Base-by-base conservation (phyloP, 2,888 invertebrate species). In the Ryuthela nishihirai region DNA sequence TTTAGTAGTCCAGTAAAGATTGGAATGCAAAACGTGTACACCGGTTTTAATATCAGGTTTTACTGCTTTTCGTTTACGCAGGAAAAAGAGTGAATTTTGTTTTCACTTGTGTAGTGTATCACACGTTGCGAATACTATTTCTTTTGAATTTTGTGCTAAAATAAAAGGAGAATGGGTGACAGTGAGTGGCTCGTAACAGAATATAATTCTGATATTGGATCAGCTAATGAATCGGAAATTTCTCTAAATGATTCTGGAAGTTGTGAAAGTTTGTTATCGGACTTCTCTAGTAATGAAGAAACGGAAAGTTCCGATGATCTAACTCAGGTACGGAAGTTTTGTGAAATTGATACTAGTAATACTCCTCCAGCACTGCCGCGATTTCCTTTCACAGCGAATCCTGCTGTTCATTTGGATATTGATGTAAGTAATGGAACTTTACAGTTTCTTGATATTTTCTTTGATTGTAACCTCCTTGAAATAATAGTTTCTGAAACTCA, bases 381-480 rank as follows among this genome's bases (percentile, higher is more conserved):
- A 29, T 48, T 48, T 48, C 26, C 39, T 40, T 48, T 40, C 20
- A 39, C 20, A 18, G 40, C n/a, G 15, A 26, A 48, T 29, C 48
- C 32, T 3, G n/a, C 21, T 48, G 29, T 48, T 26, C 39, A 48
- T 49, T 32, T 38, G 38, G 23, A 49, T 32, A 49, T 41, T 29
- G 49, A 41, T 34, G 3, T 42, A 34, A 41, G 34, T 23, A 10
- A 32, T 32, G 49, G 41, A 40, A 49, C 42, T 41, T 18, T 42
- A 17, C 41, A 23, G 7, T 40, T 40, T 29, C 15, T 41, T 24
- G 32, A 34, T 1, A 45, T 32, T 45, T 45, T 21, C 35, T 45
- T 45, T n/a, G 45, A 45, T 45, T 18, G 35, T 35, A 35, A 34
- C n/a, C 35, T 35, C 7, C 4, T 45, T 32, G 34, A 45, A 23